These are phyloP conservation scores for Thamnaconus septentrionalis DNA, from an alignment of 2,113 vertebrate genomes.

Conservation along the genomic window DNA sequence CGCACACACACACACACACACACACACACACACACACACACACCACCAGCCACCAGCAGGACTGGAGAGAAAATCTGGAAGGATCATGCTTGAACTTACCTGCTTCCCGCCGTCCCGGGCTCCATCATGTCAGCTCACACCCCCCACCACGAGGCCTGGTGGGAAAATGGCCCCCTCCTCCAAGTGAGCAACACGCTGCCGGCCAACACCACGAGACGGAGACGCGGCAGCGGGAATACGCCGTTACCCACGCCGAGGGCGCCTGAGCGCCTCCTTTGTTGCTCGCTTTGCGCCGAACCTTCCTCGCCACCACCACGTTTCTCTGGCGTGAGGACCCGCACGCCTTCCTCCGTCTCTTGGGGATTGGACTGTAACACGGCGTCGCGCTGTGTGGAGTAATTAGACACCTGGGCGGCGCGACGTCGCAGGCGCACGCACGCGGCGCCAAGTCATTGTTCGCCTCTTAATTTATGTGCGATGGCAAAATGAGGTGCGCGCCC, in stretches of 20 bases:
- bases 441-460: too few species aligned
- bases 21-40: too few species aligned
- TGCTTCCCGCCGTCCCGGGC: conserved; percentile 39
- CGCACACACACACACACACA: background rate
- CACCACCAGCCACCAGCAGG: too few species aligned
- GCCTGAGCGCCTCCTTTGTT: too few species aligned
- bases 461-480: too few species aligned
- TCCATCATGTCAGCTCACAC: conserved; percentile 52
- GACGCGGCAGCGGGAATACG: conserved; percentile 54
- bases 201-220: conserved; percentile 50
- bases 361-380: conserved; percentile 51
- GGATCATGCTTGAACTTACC: conserved; percentile 4
- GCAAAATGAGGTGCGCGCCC: too few species aligned
- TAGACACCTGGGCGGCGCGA: too few species aligned
- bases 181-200: conserved; percentile 43
- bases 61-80: conserved; percentile 47
- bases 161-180: conserved; percentile 52
- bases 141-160: conserved; percentile 49
- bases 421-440: too few species aligned
- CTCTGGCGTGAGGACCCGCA: conserved; percentile 52
- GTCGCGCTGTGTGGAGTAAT: conserved; percentile 24
- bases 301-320: conserved; percentile 11
- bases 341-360: conserved; percentile 49
- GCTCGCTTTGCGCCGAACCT: too few species aligned
- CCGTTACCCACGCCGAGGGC: too few species aligned